Evolutionary conservation across 2,888 invertebrate species (phyloP), one percentile per base, ranked within the genome.

Genomic region (Rapana venosa): DNA sequence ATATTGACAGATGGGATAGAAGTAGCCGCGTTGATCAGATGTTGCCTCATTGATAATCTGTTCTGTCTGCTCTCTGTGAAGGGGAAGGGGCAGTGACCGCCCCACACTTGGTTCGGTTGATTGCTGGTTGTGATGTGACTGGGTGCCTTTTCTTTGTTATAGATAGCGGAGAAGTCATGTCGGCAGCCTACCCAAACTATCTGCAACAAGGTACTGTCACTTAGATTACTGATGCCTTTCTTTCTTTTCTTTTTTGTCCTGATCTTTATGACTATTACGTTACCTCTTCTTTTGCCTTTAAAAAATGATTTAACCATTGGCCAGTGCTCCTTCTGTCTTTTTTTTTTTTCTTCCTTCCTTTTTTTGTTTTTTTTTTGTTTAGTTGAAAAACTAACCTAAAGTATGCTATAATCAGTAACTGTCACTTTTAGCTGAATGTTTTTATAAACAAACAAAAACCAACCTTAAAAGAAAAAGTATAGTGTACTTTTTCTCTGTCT

Each of bases 131-230:
- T 87, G 35, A 77, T 77, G 26, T 87, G 74, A 74, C 66, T 36
- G 8, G 26, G 20, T 87, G 74, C 85, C 85, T 85, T 70, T 89
- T 89, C 26, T 89, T 61, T 89, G 85, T 89, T 83, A 84, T 85
- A 89, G 89, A 89, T 89, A 85, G 85, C 89, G 83, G 84, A 47
- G 89, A 89, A 77, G 85, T 89, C 84, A 85, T 89, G 85, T 85
- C 89, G 36, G 35, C 85, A 83, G 70, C 84, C 66, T 89, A 89
- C 83, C 30, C 89, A 89, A 89, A 87, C 87, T 87, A 87, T 87
- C 87, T 87, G 22, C 87, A 66, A 87, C 74, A 70, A 87, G 87
- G 87, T 87, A 87, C 87, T 47, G 87, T 87, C 20, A 86, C 66
- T 66, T 86, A 86, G 86, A 86, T 86, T 86, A 30, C 26, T 0